A percentile compares a stretch with the other conserved stretches of the same genome.
Evolutionary conservation across 2,113 vertebrate species (phyloP).

Genomic region (Eubucco bourcierii): DNA sequence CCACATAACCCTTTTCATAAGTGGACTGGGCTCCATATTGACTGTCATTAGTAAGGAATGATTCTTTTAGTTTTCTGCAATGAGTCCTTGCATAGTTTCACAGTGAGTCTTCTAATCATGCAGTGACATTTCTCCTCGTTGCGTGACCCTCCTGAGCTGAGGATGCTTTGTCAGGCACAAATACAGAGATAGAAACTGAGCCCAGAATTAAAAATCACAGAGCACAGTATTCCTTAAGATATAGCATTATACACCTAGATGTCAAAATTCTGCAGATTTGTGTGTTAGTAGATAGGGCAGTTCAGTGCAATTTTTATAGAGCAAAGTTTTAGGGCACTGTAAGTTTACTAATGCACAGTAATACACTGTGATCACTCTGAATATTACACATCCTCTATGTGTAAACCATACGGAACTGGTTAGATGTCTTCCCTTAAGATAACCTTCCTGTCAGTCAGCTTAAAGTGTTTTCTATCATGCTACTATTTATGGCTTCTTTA

Average conservation of each 20-base stretch:
- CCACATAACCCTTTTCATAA: neutral
- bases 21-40: neutral
- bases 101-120: neutral
- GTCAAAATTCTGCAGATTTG: neutral
- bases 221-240: neutral
- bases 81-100: neutral
- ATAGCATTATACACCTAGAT: neutral
- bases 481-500: neutral
- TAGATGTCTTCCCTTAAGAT: neutral
- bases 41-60: neutral
- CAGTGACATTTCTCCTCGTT: neutral
- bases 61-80: neutral
- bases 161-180: neutral
- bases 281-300: neutral
- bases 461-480: neutral
- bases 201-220: neutral
- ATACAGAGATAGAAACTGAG: neutral
- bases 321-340: neutral
- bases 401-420: neutral
- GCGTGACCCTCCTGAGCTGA: rapidly evolving
- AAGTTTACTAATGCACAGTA: neutral
- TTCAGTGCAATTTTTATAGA: neutral
- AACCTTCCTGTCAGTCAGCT: neutral
- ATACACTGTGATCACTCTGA: neutral
- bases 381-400: neutral